Evolutionary conservation across 2,888 invertebrate species (phyloP), one percentile per base, ranked within the genome.

Genomic region (Meiosimyza decipiens): DNA sequence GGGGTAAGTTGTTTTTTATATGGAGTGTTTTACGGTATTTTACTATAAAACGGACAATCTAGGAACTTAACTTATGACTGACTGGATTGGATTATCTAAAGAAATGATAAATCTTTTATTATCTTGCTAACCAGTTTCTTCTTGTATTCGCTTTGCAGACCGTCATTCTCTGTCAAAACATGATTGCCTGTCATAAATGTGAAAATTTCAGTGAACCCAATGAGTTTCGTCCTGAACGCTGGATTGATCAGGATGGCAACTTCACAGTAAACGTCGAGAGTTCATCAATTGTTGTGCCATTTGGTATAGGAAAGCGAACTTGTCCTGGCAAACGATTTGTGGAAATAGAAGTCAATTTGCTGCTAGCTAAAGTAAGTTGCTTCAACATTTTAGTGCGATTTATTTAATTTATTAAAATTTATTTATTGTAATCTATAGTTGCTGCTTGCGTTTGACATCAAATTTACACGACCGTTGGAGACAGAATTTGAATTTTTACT

Each of bases 281-380:
- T 78, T 90, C 92, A 9, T 89, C 92, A 62, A 87, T 95, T 65
- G 91, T 95, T 1, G 91, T 91, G 9, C 95, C 95, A 0, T 96
- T 95, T 85, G 95, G 95, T 0, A 88, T 91, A 51, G 95, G 95
- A 0, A 90, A 91, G 68, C 89, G 95, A 62, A 93, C 93, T 87
- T 96, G 95, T 83, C 95, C 95, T 0, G 96, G 95, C 63, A 94
- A 94, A 86, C 89, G 95, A 74, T 94, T 95, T 82, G 93, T 95
- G 3, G 94, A 94, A 80, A 90, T 94, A 78, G 93, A 93, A 78
- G 87, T 95, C 18, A 91, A 93, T 75, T 88, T 95, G 69, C 87
- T 94, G 73, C 87, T 95, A 22, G 93, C 93, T 33, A 92, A 93
- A 90, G 93, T 93, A 79, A 77, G 82, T 68, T 7, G 4, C 52